These are phyloP conservation scores for Acronicta psi DNA, from an alignment of 2,888 invertebrate species.

Conservation along the genomic window DNA sequence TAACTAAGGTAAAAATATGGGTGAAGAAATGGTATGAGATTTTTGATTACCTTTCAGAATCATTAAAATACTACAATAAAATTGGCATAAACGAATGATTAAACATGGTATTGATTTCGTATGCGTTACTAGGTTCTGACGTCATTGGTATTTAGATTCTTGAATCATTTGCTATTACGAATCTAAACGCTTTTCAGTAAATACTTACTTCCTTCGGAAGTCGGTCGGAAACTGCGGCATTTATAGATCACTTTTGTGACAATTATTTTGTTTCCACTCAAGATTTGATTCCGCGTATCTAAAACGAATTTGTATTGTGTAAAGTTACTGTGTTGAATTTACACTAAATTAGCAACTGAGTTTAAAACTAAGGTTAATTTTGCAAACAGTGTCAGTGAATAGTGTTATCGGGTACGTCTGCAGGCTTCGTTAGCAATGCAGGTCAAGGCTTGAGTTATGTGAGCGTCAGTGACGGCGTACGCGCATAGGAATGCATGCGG, in stretches of 20 bases:
- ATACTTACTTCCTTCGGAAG: constrained; percentile 43
- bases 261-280: not conserved
- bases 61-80: no score
- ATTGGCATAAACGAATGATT: not conserved
- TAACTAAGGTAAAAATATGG: not conserved
- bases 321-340: not conserved
- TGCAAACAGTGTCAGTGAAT: constrained; percentile 60
- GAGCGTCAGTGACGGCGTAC: constrained; percentile 65
- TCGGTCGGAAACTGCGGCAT: constrained; percentile 19
- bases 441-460: constrained; percentile 81
- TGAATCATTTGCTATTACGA: constrained; percentile 51
- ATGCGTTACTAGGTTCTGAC: constrained; percentile 42
- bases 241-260: constrained; percentile 7
- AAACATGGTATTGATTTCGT: constrained; percentile 2
- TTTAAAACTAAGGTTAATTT: constrained; percentile 48
- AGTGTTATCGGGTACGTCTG: constrained; percentile 65
- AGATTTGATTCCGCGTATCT: not conserved
- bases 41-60: no score
- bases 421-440: constrained; percentile 77
- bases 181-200: constrained; percentile 45
- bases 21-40: no score
- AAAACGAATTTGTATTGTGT: not conserved
- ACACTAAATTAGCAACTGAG: constrained; percentile 9
- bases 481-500: constrained; percentile 65
- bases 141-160: constrained; percentile 52